Base-by-base conservation (phyloP, 2,113 vertebrate genomes). In the Peromyscus leucopus region DNA sequence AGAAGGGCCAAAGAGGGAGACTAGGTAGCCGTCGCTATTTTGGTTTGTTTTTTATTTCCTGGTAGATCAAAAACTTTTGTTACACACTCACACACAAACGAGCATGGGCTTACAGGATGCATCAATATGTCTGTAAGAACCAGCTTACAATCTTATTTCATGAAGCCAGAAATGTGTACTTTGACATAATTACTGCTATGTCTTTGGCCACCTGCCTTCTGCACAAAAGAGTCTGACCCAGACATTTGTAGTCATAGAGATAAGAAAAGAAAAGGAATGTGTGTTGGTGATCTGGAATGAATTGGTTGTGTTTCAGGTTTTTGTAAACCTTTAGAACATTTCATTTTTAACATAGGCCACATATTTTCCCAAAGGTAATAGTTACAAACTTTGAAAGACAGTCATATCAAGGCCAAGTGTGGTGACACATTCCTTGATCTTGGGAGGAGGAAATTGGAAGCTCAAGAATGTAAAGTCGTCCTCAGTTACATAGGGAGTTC, bases 301-400 rank as follows among this genome's bases (percentile, higher is more conserved):
- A 78, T 15, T 96, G 15, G 59, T 78, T 93, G 75, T 59, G 28
- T 71, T 94, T 94, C 90, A 92, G 21, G n/a, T 48, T 96, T 31
- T 12, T 90, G 1, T 71, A 95, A 55, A 95, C 67, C 42, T 94
- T 16, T 36, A 84, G 48, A 71, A 63, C 63, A 21, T 65, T 92
- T 79, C 3, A 63, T 11, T 13, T 90, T 83, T 93, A 26, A 89
- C 24, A 91, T 95, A 84, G 12, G 24, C 31, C 17, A 72, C 13
- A 46, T 87, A 39, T 89, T 76, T 93, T 90, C 19, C 42, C 59
- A 94, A 90, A 90, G 16, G 6, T 90, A 85, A 82, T 33, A 78
- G 72, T 79, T 78, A 10, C 33, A 16, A 36, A 74, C 7, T 85
- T 39, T 0, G 57, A 79, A 71, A 78, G 42, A 75, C 5, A 90